These are phyloP conservation scores for Oreonectes daqikongensis DNA, from an alignment of 2,797 vertebrate species.

Conservation along the genomic window DNA sequence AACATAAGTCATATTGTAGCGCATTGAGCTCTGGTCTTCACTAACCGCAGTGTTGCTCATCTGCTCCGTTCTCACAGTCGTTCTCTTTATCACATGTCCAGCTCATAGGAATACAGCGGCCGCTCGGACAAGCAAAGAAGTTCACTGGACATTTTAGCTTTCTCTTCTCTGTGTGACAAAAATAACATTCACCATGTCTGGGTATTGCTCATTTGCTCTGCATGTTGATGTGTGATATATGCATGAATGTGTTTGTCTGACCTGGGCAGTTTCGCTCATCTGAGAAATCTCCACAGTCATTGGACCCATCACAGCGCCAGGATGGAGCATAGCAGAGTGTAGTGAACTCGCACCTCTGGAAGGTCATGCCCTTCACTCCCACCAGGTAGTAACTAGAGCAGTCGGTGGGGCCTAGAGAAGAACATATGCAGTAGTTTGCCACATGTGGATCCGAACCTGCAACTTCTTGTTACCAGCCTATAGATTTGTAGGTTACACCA, in stretches of 20 bases:
- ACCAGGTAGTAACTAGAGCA: constrained; percentile 93
- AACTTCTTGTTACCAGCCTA: not conserved
- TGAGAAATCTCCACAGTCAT: constrained; percentile 94
- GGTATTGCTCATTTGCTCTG: too few species aligned
- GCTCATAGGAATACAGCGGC: constrained; percentile 95
- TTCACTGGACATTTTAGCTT: constrained; percentile 91
- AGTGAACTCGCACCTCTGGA: constrained; percentile 91
- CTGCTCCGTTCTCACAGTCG: constrained; percentile 93
- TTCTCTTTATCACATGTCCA: constrained; percentile 98
- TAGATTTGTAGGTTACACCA: too few species aligned
- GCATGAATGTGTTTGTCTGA: constrained; percentile 55
- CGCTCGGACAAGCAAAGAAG: constrained; percentile 92
- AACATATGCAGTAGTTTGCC: not conserved
- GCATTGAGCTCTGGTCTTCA: constrained; percentile 35
- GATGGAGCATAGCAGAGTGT: constrained; percentile 89
- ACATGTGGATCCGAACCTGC: not conserved
- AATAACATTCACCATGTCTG: not conserved
- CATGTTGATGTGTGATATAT: not conserved
- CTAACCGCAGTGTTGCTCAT: constrained; percentile 93
- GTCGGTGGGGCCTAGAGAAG: constrained; percentile 82
- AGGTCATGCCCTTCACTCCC: constrained; percentile 88
- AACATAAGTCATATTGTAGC: not conserved
- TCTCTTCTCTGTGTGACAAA: constrained; percentile 71
- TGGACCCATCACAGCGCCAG: constrained; percentile 93
- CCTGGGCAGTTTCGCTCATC: constrained; percentile 95